Base-by-base conservation (phyloP, 2,113 vertebrate genomes). In the Catharus bicknelli region DNA sequence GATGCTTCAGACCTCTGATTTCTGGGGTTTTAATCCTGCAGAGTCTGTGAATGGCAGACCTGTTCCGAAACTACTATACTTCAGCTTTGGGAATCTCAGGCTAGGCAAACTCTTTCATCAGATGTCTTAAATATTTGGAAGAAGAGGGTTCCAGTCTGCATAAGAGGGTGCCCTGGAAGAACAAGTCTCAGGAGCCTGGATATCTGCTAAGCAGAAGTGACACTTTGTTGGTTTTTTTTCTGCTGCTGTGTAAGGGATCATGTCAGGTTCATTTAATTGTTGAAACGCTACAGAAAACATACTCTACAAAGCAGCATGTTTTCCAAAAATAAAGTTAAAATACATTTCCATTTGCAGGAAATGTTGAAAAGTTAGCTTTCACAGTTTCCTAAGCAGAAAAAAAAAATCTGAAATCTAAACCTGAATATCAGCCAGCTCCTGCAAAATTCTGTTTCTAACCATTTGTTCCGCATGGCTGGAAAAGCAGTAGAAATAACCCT, bases 71-170 rank as follows among this genome's bases (percentile, higher is more conserved):
- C 17, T 40, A 13, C 17, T 30, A 8, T 64, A 13, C 16, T 82
- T 86, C 43, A 75, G 87, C 47, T 87, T 63, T 93, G 68, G 67
- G 75, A 85, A 88, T 88, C 63, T 50, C 51, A 86, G 63, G 47
- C 82, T 85, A 13, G 63, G 51, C 55, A 77, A 54, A 73, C 7
- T 70, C 55, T 77, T 64, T 27, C 59, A 51, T 83, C 21, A 36
- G 43, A n/a, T 74, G 15, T 58, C 58, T 69, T 63, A 86, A 76
- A 53, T 70, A 69, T 67, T 76, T 88, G 63, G 38, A 86, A 88
- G 20, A 75, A 43, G 32, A 77, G 43, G 7, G 13, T 67, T 83
- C 53, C 30, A 40, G 19, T 80, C 68, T 81, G 51, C 43, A 12
- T 29, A 58, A 43, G 16, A 77, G 62, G 43, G 25, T 91, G 55